Conservation (phyloP, 2,797 vertebrate species). For the Taenioides sp. region DNA sequence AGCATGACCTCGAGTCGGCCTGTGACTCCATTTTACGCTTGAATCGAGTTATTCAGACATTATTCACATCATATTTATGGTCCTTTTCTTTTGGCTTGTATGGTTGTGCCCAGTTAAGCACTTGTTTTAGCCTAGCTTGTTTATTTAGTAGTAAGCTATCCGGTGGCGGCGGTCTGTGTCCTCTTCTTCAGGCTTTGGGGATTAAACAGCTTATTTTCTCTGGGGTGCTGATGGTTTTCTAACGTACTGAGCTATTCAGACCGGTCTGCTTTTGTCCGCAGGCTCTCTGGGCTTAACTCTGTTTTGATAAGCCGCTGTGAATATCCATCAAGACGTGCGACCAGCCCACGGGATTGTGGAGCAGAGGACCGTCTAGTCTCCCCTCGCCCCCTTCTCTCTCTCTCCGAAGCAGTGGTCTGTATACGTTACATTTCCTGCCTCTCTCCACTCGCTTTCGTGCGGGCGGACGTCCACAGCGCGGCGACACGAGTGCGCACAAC, state of each 20-base stretch:
- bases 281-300: constrained; percentile 47
- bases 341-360: constrained; percentile 60
- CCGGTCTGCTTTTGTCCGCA: constrained; percentile 40
- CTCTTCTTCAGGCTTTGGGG: constrained; percentile 27
- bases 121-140: not conserved
- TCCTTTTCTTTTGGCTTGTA: not conserved
- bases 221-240: constrained; percentile 6
- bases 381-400: not conserved
- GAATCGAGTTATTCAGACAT: too few relatives aligned
- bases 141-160: not conserved
- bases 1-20: too few relatives aligned
- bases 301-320: constrained; percentile 69
- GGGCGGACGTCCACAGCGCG: constrained; percentile 59
- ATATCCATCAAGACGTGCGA: constrained; percentile 66
- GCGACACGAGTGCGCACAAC: constrained; percentile 55
- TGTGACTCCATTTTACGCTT: too few relatives aligned
- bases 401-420: constrained; percentile 40
- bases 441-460: constrained; percentile 54
- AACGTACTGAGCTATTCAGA: constrained; percentile 32
- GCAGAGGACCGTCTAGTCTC: constrained; percentile 36
- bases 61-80: not conserved
- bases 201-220: constrained; percentile 36
- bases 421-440: constrained; percentile 56
- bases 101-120: not conserved
- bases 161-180: constrained; percentile 22